Base-by-base conservation (phyloP, 2,797 vertebrate species). In the Anas flavirostris region DNA sequence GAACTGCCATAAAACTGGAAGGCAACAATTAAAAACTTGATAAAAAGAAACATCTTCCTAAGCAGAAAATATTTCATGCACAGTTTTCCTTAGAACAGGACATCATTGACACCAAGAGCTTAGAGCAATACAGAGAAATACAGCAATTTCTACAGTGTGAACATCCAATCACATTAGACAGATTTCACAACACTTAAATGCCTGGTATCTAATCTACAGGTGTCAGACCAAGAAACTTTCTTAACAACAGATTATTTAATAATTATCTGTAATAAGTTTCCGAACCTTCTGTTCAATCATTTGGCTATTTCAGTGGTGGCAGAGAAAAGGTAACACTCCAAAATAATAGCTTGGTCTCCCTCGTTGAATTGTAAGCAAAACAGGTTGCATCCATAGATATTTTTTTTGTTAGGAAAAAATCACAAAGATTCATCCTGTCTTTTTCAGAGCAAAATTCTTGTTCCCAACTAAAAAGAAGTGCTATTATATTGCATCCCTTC, bases 31-130 rank as follows among this genome's bases (percentile, higher is more conserved):
- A 79, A 43, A 83, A 81, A 88, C n/a, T 53, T 62, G 18, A 48
- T 66, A 59, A 58, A 93, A 80, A 13, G 39, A 91, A 93, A 8
- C 55, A 29, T 86, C 83, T 95, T 69, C 26, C 83, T 83, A 43
- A 53, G 37, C 19, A 87, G n/a, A 89, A 93, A 80, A 68, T 75
- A 35, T 55, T 87, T 91, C 37, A 37, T 2, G 3, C 10, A 29
- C 9, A 16, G 16, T 75, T 95, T 84, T 29, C 28, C 44, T 92
- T 85, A 26, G 39, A 89, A 76, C 35, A 58, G 84, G 33, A 41
- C 70, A 88, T 39, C 11, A n/a, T 26, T 75, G 66, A 81, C 46
- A 81, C 55, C 37, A 66, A 59, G 26, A 79, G 8, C 62, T 88
- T 68, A 81, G 33, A 92, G 55, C 33, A 75, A 58, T 22, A 46